Evolutionary conservation across 2,113 vertebrate species (phyloP).

Genomic region (Catagonus wagneri): DNA sequence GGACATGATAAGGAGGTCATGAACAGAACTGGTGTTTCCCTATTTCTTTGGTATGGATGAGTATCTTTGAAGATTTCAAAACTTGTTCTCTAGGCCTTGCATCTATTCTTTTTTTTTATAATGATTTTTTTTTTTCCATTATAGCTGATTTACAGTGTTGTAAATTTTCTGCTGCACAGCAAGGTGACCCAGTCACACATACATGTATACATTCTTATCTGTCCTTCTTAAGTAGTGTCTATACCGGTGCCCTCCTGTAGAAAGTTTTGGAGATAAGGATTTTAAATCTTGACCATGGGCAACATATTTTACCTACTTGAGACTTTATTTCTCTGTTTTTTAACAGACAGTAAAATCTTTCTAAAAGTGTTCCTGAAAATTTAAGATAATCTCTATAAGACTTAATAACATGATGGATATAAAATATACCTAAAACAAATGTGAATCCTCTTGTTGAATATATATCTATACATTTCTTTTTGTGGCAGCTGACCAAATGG

Average conservation of each 20-base stretch:
- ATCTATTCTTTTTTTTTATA: too few species aligned
- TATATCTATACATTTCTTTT: neutral
- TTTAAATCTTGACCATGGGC: neutral
- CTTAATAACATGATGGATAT: neutral
- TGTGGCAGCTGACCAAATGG: constrained; percentile 1
- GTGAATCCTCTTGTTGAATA: neutral
- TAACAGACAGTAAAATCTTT: neutral
- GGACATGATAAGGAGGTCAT: neutral
- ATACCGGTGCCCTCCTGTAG: neutral
- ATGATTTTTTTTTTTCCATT: too few species aligned
- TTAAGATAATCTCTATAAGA: neutral
- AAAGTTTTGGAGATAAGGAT: neutral
- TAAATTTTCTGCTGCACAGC: too few species aligned
- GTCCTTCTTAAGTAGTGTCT: neutral
- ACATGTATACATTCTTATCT: too few species aligned
- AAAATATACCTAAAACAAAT: neutral
- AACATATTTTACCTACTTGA: neutral
- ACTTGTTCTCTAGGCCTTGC: accelerated
- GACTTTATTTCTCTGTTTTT: neutral
- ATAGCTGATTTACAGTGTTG: too few species aligned
- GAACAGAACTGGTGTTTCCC: neutral
- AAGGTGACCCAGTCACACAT: too few species aligned
- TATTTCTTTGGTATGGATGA: neutral
- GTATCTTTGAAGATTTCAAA: neutral
- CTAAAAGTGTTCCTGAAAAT: neutral